Evolutionary conservation across 2,888 invertebrate genomes (phyloP).

Genomic region (Polia nebulosa): DNA sequence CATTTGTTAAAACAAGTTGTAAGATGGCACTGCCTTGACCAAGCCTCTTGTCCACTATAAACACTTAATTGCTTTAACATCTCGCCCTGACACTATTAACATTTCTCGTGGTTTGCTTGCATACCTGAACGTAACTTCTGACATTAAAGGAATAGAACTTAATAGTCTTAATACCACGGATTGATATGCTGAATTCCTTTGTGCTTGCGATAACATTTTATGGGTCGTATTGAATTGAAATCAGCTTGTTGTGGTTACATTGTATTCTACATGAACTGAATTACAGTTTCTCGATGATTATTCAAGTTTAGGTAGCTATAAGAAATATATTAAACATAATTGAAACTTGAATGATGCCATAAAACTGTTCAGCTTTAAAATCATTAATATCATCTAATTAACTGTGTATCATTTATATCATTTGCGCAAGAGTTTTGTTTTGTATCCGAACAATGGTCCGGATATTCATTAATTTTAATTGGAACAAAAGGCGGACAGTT

Average conservation of each 20-base stretch:
- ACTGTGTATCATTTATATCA: slow-evolving; percentile 48
- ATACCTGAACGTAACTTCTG: slow-evolving; percentile 68
- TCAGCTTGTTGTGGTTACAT: slow-evolving; percentile 9
- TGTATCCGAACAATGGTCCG: slow-evolving; percentile 64
- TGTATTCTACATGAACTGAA: slow-evolving; percentile 1
- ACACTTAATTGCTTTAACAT: slow-evolving; percentile 76
- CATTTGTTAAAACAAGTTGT: slow-evolving; percentile 74
- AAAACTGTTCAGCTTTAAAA: slow-evolving; percentile 5
- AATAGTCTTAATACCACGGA: slow-evolving; percentile 60
- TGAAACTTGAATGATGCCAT: slow-evolving; percentile 32
- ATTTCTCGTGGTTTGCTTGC: slow-evolving; percentile 50
- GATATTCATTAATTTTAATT: slow-evolving; percentile 72
- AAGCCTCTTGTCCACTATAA: slow-evolving; percentile 71
- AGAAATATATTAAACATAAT: not conserved
- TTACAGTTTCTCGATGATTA: slow-evolving; percentile 13
- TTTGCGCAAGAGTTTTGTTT: slow-evolving; percentile 58
- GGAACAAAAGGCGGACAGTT: slow-evolving; percentile 74
- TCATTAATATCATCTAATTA: slow-evolving; percentile 56
- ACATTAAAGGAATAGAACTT: slow-evolving; percentile 70
- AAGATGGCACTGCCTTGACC: slow-evolving; percentile 87
- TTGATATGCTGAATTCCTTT: slow-evolving; percentile 66
- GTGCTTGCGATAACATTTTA: slow-evolving; percentile 54
- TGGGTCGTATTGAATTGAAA: slow-evolving; percentile 37
- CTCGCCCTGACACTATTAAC: slow-evolving; percentile 65
- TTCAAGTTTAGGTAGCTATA: not conserved